Percentiles rank a stretch among this genome's conserved stretches.
These are phyloP conservation scores for Bujurquina vittata DNA, from an alignment of 2,113 vertebrate species.

Conservation along the genomic window DNA sequence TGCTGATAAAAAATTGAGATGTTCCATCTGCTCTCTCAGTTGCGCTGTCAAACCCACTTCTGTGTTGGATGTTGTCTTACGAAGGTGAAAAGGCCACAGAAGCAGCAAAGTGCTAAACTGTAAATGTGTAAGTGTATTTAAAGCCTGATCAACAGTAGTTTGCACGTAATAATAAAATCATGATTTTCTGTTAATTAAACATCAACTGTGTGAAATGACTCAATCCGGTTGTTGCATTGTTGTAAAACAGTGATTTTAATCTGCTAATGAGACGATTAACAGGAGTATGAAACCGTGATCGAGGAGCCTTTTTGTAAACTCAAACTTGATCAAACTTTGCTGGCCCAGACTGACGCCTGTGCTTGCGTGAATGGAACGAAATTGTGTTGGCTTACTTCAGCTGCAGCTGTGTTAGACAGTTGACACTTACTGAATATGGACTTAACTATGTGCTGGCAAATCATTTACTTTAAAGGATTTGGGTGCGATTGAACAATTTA, in stretches of 20 bases:
- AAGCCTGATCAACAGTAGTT: background rate
- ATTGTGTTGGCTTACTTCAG: background rate
- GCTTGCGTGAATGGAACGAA: background rate
- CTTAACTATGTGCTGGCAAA: background rate
- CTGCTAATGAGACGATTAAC: background rate
- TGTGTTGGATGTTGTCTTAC: background rate
- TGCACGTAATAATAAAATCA: background rate
- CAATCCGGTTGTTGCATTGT: background rate
- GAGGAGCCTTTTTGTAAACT: background rate
- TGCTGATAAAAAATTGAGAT: constrained; percentile 4
- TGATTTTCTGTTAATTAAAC: background rate
- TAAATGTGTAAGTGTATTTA: background rate
- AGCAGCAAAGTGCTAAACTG: background rate
- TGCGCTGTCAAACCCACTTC: background rate
- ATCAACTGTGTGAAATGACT: background rate
- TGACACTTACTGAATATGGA: background rate
- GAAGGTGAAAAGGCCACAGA: background rate
- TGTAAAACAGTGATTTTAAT: background rate
- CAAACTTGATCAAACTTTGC: background rate
- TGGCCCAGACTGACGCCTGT: background rate
- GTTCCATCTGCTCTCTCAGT: background rate
- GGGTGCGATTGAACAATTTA: background rate
- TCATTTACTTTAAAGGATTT: background rate
- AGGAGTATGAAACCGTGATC: background rate
- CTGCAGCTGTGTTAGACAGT: background rate